Evolutionary conservation across 2,888 invertebrate species (phyloP).

Genomic region (Rhingia campestris): DNA sequence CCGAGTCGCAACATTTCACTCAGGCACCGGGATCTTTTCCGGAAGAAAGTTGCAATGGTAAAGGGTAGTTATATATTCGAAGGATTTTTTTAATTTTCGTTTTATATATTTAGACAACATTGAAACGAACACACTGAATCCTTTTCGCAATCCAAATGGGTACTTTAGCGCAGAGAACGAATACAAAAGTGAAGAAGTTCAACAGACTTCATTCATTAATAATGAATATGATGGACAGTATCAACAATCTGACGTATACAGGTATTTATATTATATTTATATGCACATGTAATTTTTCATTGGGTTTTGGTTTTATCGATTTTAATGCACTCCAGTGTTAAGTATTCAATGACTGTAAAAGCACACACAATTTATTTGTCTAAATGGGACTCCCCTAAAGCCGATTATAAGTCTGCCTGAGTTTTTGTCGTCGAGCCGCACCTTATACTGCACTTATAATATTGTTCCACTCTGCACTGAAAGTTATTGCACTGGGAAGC

Average conservation of each 20-base stretch:
- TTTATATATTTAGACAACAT: constrained; percentile 55
- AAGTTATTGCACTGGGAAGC: constrained; percentile 12
- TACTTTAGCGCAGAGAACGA: constrained; percentile 79
- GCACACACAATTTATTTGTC: no score
- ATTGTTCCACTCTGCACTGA: constrained; percentile 3
- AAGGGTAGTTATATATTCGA: constrained; percentile 1
- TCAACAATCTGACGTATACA: constrained; percentile 81
- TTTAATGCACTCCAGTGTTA: background rate
- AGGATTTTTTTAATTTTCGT: background rate
- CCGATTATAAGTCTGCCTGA: background rate
- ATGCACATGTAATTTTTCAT: background rate
- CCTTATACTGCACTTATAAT: background rate
- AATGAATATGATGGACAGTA: constrained; percentile 82
- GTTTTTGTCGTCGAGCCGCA: background rate
- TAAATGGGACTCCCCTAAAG: no score
- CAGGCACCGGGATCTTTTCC: constrained; percentile 47
- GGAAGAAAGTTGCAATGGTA: constrained; percentile 54
- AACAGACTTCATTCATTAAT: constrained; percentile 81
- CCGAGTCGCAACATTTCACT: constrained; percentile 48
- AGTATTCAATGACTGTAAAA: no score
- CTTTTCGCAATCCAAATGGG: constrained; percentile 80
- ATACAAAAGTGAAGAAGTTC: constrained; percentile 79
- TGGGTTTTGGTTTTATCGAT: constrained; percentile 17
- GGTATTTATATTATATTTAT: constrained; percentile 76
- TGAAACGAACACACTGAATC: constrained; percentile 82